Base-by-base conservation (phyloP, 2,888 invertebrate species). In the Diplazon laetatorius region DNA sequence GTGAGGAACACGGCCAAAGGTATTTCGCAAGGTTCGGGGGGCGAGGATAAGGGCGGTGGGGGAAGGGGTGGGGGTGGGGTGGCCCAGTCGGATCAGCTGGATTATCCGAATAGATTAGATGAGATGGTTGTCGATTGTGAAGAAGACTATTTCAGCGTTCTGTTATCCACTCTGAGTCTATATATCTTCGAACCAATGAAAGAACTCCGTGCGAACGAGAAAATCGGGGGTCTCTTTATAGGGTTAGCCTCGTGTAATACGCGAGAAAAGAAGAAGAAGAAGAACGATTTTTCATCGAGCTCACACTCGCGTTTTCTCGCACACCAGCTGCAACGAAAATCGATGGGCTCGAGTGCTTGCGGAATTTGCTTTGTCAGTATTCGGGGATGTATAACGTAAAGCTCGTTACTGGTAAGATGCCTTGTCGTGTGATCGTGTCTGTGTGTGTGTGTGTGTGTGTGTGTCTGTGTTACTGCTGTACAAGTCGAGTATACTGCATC, bases 51-150 rank as follows among this genome's bases (percentile, higher is more conserved):
- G 16, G 37, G 62, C 46, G 62, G 52, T 30, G n/a, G 12, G 66
- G n/a, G n/a, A n/a, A n/a, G n/a, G n/a, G n/a, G n/a, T n/a, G n/a
- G n/a, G n/a, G n/a, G n/a, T n/a, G n/a, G n/a, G n/a, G n/a, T n/a
- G n/a, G n/a, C n/a, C n/a, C 46, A 66, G 52, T 62, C 25, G 78
- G 78, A 78, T 78, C 59, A 66, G 74, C 62, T 55, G 74, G 78
- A 78, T 78, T 71, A 78, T 74, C 74, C 66, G 60, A 48, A 35
- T 59, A 62, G 70, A 78, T 74, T 66, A 75, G 62, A 68, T 14
- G 75, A 18, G 66, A 30, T 57, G 42, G 66, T 55, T 55, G 50
- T 46, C 18, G 39, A 60, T 30, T 65, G 48, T 66, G 46, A 52
- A 8, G 50, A 69, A 8, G 50, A 69, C 9, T 65, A 60, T 73